phyloP scores from a whole-genome alignment of 2,797 vertebrate species.

The Alcedo quadribrachys region DNA sequence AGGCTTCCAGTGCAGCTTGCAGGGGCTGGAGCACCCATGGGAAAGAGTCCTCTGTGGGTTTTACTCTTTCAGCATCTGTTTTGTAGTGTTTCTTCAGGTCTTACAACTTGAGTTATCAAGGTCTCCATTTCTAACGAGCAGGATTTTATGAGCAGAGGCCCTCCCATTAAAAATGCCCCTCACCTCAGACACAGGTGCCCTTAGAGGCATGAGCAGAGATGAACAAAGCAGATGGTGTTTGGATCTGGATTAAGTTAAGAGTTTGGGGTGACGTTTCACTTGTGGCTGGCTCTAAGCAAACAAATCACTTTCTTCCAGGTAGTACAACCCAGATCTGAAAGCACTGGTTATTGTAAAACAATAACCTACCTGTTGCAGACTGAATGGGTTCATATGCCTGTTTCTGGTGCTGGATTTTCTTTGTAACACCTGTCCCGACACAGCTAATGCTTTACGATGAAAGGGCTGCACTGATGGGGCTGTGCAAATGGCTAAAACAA shows the following conservation, averaged over 20 bases:
- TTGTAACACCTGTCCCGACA: not conserved
- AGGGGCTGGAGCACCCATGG: accelerated
- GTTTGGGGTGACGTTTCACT: not conserved
- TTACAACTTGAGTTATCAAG: not conserved
- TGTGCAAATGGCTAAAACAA: constrained; percentile 16
- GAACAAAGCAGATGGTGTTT: constrained; percentile 34
- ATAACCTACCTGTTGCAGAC: not conserved
- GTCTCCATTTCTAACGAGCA: not conserved
- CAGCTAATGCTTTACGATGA: not conserved
- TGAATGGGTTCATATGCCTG: not conserved
- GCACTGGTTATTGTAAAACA: not conserved
- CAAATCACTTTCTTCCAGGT: constrained; percentile 11
- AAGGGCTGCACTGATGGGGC: not conserved
- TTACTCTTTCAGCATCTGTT: not conserved
- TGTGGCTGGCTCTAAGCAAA: constrained; percentile 22
- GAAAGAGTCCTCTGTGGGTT: not conserved
- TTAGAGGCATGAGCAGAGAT: not conserved
- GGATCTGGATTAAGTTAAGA: constrained; percentile 25
- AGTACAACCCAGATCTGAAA: not conserved
- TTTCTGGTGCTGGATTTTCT: not conserved
- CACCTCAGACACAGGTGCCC: not conserved
- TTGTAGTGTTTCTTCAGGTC: not conserved
- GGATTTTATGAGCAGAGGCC: not conserved
- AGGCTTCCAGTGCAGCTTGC: accelerated
- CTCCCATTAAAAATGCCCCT: not conserved